These are phyloP conservation scores for Melanostoma scalare DNA, from an alignment of 2,888 invertebrate species.

Conservation along the genomic window DNA sequence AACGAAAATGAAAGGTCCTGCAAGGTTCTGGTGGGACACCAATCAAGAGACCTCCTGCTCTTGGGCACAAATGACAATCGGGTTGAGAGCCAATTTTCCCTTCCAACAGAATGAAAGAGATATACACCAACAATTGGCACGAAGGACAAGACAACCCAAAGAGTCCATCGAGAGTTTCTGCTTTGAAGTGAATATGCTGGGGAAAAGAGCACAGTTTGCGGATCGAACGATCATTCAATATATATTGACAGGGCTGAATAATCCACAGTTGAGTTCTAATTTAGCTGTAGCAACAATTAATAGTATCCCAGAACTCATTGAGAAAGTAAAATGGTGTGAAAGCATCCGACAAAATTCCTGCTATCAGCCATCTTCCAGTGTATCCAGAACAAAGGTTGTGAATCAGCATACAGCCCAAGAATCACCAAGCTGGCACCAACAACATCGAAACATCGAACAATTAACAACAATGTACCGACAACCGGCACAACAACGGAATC, in stretches of 20 bases:
- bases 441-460: neutral
- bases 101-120: conserved; percentile 23
- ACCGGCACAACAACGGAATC: neutral
- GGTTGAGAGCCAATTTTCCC: conserved; percentile 7
- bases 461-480: neutral
- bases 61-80: conserved; percentile 18
- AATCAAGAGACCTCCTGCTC: conserved; percentile 8
- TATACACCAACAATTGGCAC: conserved; percentile 20
- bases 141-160: conserved; percentile 6
- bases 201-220: conserved; percentile 2
- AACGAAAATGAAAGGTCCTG: no score
- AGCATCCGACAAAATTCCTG: conserved; percentile 9
- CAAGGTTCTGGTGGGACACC: conserved; percentile 38
- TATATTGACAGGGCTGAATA: conserved; percentile 30
- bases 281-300: conserved; percentile 11
- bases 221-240: conserved; percentile 26
- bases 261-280: conserved; percentile 28
- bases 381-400: neutral
- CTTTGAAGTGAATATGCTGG: conserved; percentile 29
- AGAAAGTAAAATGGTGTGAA: conserved; percentile 30
- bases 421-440: conserved; percentile 7
- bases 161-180: conserved; percentile 24
- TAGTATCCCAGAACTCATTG: conserved; percentile 22
- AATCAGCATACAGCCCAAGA: conserved; percentile 1
- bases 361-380: neutral